These are phyloP conservation scores for Xylocopa sonorina DNA, from an alignment of 1,140 invertebrate species.

Conservation along the genomic window DNA sequence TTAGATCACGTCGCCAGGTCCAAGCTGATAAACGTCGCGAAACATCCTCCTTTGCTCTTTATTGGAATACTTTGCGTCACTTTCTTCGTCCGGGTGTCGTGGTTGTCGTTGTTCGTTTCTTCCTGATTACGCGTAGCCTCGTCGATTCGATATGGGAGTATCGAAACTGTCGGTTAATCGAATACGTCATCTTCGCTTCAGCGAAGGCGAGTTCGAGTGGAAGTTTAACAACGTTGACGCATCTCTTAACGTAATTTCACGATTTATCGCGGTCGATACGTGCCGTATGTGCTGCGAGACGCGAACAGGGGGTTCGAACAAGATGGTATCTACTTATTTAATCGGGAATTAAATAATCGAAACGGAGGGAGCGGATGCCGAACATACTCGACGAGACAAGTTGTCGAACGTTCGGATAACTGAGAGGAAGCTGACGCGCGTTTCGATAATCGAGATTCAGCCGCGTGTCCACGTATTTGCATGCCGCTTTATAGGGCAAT, in stretches of 20 bases:
- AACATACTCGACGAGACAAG: neutral
- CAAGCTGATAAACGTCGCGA: constrained; percentile 36
- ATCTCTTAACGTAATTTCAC: too few species aligned
- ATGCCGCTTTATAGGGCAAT: constrained; percentile 59
- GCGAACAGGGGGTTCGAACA: neutral
- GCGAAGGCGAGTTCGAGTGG: too few species aligned
- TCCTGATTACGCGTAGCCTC: neutral
- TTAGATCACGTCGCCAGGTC: constrained; percentile 33
- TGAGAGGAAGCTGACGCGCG: constrained; percentile 27
- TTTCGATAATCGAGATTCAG: constrained; percentile 40
- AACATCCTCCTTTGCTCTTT: neutral
- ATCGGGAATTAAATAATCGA: neutral
- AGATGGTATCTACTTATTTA: neutral
- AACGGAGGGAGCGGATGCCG: neutral
- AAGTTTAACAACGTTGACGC: too few species aligned
- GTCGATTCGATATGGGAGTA: neutral
- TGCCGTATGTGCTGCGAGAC: neutral
- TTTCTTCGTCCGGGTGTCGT: neutral
- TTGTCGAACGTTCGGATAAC: constrained; percentile 26
- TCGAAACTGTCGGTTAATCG: neutral
- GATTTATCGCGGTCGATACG: too few species aligned
- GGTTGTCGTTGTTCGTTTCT: neutral
- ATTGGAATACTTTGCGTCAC: constrained; percentile 1
- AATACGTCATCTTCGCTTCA: neutral
- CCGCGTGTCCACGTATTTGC: constrained; percentile 45